These are phyloP conservation scores for Condylura cristata DNA, from an alignment of 2,113 vertebrate genomes.

Conservation along the genomic window DNA sequence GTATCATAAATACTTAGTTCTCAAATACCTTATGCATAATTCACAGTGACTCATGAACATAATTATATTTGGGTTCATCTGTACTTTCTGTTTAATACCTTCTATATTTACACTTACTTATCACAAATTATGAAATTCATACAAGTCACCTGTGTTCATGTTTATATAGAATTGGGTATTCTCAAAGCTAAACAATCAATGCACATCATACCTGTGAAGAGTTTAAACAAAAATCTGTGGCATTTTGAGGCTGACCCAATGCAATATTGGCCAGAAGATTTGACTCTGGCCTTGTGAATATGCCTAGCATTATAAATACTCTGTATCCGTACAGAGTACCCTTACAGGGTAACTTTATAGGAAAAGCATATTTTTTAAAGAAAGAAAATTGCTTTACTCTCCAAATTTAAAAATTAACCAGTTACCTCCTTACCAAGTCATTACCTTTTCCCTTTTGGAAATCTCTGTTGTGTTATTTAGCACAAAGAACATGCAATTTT, in stretches of 20 bases:
- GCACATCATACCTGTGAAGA: background rate
- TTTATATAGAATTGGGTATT: background rate
- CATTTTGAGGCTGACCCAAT: background rate
- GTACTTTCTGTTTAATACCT: background rate
- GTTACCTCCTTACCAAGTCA: background rate
- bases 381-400: background rate
- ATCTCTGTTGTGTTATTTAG: background rate
- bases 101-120: background rate
- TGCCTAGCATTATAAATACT: background rate
- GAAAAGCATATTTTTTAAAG: background rate
- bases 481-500: background rate
- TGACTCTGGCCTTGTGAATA: background rate
- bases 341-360: background rate
- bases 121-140: background rate
- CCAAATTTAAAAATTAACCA: background rate
- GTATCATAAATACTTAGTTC: background rate
- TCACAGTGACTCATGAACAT: background rate
- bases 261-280: background rate
- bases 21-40: background rate
- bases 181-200: background rate
- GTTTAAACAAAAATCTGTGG: background rate
- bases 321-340: background rate
- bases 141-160: background rate
- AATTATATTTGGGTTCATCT: background rate
- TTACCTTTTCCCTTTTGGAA: background rate